These are phyloP conservation scores for Heliconius nattereri DNA, from an alignment of 1,140 invertebrate genomes.

Conservation along the genomic window DNA sequence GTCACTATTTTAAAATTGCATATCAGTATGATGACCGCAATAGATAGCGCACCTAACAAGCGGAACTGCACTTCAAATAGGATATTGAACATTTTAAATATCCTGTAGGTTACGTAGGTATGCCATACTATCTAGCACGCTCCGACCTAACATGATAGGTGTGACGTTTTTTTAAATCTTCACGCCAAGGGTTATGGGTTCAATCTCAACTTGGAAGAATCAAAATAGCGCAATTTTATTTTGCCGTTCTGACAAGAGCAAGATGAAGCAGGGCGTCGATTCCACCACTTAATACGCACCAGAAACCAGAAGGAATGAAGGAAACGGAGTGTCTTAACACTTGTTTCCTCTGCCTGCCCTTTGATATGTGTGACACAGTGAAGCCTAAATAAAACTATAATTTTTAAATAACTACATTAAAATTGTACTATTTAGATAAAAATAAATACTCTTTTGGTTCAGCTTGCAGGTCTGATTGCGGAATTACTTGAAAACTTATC, in stretches of 20 bases:
- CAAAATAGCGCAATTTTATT: no score
- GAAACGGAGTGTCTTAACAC: not conserved
- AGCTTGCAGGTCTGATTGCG: not conserved
- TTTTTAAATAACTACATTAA: no score
- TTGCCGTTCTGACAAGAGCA: no score
- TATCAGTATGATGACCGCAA: not conserved
- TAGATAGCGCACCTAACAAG: not conserved
- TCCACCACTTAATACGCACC: no score
- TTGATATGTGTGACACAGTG: not conserved
- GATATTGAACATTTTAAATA: not conserved
- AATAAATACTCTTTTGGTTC: not conserved
- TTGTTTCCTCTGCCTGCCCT: not conserved
- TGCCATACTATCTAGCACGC: not conserved
- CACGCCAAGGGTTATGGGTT: no score
- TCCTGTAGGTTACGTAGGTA: not conserved
- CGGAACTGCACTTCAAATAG: not conserved
- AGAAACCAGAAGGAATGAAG: no score
- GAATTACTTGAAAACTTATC: not conserved
- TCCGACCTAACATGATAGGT: not conserved
- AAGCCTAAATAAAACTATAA: not conserved
- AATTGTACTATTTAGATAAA: no score
- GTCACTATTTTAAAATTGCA: not conserved
- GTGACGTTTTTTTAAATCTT: not conserved
- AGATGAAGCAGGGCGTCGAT: no score
- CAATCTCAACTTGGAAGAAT: no score